phyloP scores from a whole-genome alignment of 2,797 vertebrate genomes.

The Centroberyx gerrardi region DNA sequence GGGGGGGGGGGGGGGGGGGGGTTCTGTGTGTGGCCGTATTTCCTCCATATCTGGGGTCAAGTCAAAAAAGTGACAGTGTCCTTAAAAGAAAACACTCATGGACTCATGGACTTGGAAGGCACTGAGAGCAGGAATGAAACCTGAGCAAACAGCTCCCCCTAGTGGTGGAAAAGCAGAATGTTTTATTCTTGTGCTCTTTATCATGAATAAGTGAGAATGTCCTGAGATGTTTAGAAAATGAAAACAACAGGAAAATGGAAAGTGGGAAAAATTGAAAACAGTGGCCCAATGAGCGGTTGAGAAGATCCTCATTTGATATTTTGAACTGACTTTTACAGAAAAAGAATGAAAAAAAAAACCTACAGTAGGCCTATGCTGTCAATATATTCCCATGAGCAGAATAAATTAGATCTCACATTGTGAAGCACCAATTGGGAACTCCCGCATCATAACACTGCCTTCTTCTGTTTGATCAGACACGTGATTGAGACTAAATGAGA shows the following conservation, averaged over 20 bases:
- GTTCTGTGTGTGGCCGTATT: neutral
- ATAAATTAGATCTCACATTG: slow-evolving; percentile 18
- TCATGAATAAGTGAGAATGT: neutral
- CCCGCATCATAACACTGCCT: slow-evolving; percentile 33
- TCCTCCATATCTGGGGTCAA: neutral
- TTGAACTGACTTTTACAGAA: neutral
- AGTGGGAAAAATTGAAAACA: too few species aligned
- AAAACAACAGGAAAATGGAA: neutral
- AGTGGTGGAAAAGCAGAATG: slow-evolving; percentile 53
- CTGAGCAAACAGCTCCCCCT: slow-evolving; percentile 72
- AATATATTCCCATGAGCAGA: slow-evolving; percentile 10
- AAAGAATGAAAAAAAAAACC: neutral
- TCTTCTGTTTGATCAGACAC: slow-evolving; percentile 31
- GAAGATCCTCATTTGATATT: too few species aligned
- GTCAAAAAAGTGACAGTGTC: neutral
- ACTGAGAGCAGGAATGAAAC: slow-evolving; percentile 26
- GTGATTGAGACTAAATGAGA: slow-evolving; percentile 42
- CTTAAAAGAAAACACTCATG: too few species aligned
- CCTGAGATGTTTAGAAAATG: neutral
- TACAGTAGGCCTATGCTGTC: neutral
- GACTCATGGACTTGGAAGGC: slow-evolving; percentile 15
- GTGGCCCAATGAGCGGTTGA: too few species aligned
- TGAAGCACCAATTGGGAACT: slow-evolving; percentile 31
- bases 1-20: neutral
- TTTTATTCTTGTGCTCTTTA: neutral